Conservation (phyloP, 2,797 vertebrate species). For the Parauchenoglanis punctatus region DNA sequence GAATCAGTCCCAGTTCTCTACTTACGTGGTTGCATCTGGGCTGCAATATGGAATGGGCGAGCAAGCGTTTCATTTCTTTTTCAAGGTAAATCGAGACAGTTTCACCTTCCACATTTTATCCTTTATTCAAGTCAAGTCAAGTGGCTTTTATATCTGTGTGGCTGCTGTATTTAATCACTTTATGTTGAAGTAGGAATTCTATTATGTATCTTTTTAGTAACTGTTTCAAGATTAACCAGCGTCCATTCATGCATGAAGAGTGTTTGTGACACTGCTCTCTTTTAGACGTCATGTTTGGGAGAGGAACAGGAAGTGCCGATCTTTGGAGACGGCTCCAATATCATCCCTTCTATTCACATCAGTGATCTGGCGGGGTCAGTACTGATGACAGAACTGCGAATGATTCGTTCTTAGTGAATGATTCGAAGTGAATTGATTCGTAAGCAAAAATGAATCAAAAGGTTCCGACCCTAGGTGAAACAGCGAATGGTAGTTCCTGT, state of each 20-base stretch:
- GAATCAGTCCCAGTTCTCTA: slow-evolving; percentile 73
- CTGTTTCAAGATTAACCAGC: background rate
- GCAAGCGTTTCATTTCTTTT: slow-evolving; percentile 86
- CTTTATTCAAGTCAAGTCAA: no score
- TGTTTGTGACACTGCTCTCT: slow-evolving; percentile 8
- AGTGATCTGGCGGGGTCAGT: background rate
- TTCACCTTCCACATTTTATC: background rate
- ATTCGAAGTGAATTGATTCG: no score
- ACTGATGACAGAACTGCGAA: slow-evolving; percentile 56
- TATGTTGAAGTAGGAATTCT: background rate
- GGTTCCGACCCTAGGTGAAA: no score
- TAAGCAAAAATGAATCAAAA: no score
- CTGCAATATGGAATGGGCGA: slow-evolving; percentile 90
- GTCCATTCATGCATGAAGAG: no score
- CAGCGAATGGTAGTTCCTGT: no score
- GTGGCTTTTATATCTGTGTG: background rate
- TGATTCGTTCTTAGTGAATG: no score
- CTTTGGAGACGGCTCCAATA: slow-evolving; percentile 77
- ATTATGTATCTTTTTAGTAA: no score
- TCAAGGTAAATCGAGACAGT: slow-evolving; percentile 79
- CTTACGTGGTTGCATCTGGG: slow-evolving; percentile 87
- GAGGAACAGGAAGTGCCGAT: slow-evolving; percentile 74
- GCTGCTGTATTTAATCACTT: background rate
- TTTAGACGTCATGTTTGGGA: slow-evolving; percentile 84
- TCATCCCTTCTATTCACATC: no score